Evolutionary conservation across 2,797 vertebrate genomes (phyloP), one percentile per base, ranked within the genome.

Genomic region (Malacoraja senta): DNA sequence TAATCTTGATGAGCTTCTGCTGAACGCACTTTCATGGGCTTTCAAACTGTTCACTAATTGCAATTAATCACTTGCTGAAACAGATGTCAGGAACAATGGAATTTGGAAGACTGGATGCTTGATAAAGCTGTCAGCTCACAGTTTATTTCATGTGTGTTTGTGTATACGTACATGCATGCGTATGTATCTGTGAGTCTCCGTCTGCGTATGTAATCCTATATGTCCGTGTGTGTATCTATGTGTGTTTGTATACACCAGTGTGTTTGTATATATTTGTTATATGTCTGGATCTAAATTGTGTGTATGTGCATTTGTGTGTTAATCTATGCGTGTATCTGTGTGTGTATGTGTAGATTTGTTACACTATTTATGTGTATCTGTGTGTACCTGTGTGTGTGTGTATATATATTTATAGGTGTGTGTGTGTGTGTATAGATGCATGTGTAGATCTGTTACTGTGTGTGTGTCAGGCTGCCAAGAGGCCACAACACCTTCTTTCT

Each of bases 41-140:
- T 98, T 99, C 98, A 98, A 98, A 97, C 97, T 96, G 96, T 96
- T 97, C 95, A 94, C 98, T 99, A 99, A 99, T 99, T 98, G 98
- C 98, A 99, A 99, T 99, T 99, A 99, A 99, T 99, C 98, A 99
- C 97, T 96, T 97, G 97, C 96, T 94, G 98, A 99, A 99, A 98
- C 98, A 99, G 98, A 99, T 98, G 98, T 98, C 98, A 96, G 96
- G 96, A 97, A 98, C 98, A 98, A 98, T 98, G 97, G 97, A 97
- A 96, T 95, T 95, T 96, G 97, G 96, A 96, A 96, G 95, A 95
- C 95, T 94, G 95, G 96, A 95, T 96, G 96, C 96, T 96, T 96
- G 96, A 97, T 97, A 96, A 97, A 98, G 97, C 97, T 97, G 97
- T 98, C 97, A 97, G 96, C 95, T 95, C 63, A 95, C 94, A 95